Percentiles rank a stretch among this genome's conserved stretches.
Conservation (phyloP, 2,113 vertebrate genomes). For the Lagopus muta region DNA sequence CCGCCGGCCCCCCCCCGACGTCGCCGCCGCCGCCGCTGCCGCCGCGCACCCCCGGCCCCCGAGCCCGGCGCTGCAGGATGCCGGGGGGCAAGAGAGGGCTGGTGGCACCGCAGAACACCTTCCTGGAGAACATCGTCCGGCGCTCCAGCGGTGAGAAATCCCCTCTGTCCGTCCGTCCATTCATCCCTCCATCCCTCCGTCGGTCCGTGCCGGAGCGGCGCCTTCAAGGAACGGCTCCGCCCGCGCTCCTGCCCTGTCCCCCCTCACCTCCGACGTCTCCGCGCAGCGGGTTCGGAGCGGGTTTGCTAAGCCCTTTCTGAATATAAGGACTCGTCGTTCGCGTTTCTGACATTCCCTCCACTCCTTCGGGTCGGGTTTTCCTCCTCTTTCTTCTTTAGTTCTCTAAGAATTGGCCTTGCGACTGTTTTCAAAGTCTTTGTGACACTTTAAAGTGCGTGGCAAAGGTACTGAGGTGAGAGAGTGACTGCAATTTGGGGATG, state of each 20-base stretch:
- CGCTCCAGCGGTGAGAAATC: slow-evolving; percentile 89
- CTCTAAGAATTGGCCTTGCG: background rate
- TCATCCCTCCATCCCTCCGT: rapidly evolving
- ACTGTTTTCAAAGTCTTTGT: background rate
- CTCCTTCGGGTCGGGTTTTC: background rate
- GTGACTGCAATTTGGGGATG: background rate
- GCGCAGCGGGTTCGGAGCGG: background rate
- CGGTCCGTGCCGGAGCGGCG: background rate
- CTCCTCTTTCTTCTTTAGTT: background rate
- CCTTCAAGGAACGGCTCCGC: slow-evolving; percentile 40
- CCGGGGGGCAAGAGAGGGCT: slow-evolving; percentile 97
- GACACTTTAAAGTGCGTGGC: background rate
- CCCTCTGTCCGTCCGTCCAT: rapidly evolving
- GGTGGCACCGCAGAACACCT: slow-evolving; percentile 98
- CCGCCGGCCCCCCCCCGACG: slow-evolving; percentile 64
- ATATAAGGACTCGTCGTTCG: background rate
- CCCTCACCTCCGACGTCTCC: background rate
- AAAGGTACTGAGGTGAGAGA: background rate
- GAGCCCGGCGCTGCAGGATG: slow-evolving; percentile 89
- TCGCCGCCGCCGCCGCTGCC: slow-evolving; percentile 65
- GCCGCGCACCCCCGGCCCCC: slow-evolving; percentile 77
- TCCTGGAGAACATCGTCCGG: slow-evolving; percentile 96
- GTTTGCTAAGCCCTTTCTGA: background rate
- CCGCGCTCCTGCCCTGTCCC: background rate
- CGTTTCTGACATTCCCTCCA: background rate